Evolutionary conservation across 2,888 invertebrate genomes (phyloP), one percentile per base, ranked within the genome.

Genomic region (Caenorhabditis sp.): DNA sequence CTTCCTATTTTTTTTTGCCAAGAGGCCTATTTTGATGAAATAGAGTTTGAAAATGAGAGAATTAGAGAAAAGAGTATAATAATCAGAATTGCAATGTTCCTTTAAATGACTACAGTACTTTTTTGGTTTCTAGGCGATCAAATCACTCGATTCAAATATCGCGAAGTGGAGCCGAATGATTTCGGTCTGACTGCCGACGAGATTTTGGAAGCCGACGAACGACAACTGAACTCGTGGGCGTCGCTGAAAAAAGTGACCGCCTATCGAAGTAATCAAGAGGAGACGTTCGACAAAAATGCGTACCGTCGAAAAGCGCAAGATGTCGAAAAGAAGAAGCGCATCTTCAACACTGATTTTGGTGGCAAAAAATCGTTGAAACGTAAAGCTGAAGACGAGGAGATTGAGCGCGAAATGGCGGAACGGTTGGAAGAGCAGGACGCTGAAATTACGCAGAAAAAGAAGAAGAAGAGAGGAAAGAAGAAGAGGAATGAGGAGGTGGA

Each of bases 211-310:
- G 95, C 95, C 0, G 93, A 94, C 86, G 97, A 97, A 88, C 93
- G 92, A 80, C 97, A 97, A 89, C 90, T 99, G 10, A 97, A 99
- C 84, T 92, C 92, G 83, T 99, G 97, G 99, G 95, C 93, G 81
- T 94, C 95, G 0, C 89, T 97, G 4, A 95, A 94, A 89, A 94
- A 93, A 89, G 82, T 81, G 0, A 82, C 81, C 8, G 71, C 77
- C 6, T 86, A 87, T 58, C 77, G 83, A 6, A 92, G 93, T 0
- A 92, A 93, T 5, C 90, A 92, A 65, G 92, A 92, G 17, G 97
- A 97, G 89, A 90, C 91, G 75, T 92, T 92, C 66, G 96, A 97
- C 73, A 91, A 92, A 14, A 91, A 92, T 70, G 91, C 92, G 0
- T 97, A 92, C 89, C 89, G 91, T 77, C 91, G 91, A 81, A 94